A percentile compares a stretch with the other conserved stretches of the same genome.
phyloP scores from a whole-genome alignment of 2,113 vertebrate genomes.

The Lepidothrix coronata region DNA sequence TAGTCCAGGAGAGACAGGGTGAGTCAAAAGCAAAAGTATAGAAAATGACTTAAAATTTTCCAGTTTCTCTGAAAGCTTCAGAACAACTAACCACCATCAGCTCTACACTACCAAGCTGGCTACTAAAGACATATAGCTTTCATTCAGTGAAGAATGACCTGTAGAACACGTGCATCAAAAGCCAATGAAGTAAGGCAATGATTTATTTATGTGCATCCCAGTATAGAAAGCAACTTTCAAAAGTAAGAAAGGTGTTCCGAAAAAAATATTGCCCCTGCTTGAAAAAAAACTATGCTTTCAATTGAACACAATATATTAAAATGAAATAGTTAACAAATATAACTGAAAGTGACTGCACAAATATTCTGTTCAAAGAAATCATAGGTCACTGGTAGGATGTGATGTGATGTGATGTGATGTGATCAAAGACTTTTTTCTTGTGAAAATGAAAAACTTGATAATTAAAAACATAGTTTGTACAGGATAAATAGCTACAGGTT shows the following conservation, averaged over 20 bases:
- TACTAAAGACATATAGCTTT: slow-evolving; percentile 35
- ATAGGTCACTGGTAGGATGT: neutral
- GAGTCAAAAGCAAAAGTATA: neutral
- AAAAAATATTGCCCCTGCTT: neutral
- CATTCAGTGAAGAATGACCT: slow-evolving; percentile 6
- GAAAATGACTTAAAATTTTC: neutral
- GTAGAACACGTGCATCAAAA: slow-evolving; percentile 38
- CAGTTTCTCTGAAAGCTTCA: slow-evolving; percentile 12
- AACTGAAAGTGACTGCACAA: neutral
- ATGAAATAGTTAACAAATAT: slow-evolving; percentile 18
- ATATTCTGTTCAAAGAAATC: slow-evolving; percentile 7
- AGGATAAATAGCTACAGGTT: neutral
- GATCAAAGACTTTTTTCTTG: neutral
- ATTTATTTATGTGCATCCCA: slow-evolving; percentile 43
- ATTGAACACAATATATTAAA: slow-evolving; percentile 5
- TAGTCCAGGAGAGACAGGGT: neutral
- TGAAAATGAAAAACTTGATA: neutral
- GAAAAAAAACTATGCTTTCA: neutral
- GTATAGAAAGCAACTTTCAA: slow-evolving; percentile 31
- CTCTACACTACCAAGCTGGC: neutral
- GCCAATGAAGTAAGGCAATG: slow-evolving; percentile 15
- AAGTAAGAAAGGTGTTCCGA: neutral
- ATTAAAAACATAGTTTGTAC: neutral
- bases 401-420: neutral
- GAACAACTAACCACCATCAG: neutral